phyloP scores from a whole-genome alignment of 2,797 vertebrate species.

The Sebastes elongatus region DNA sequence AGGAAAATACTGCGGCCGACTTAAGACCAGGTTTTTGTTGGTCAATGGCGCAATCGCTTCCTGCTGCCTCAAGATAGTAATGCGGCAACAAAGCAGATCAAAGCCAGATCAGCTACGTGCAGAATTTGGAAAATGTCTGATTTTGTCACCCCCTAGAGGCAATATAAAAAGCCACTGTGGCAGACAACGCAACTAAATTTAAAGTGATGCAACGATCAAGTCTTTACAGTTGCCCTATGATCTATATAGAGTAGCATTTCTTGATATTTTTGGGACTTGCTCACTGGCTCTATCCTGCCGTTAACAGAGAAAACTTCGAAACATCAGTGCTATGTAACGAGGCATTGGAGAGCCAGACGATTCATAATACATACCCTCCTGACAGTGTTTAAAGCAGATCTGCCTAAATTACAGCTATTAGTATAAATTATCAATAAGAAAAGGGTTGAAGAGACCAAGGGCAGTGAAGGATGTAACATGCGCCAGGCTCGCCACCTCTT shows the following conservation, averaged over 20 bases:
- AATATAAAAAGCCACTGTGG: background rate
- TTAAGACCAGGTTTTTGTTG: no score
- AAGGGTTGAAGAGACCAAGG: conserved; percentile 41
- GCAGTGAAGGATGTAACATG: conserved; percentile 30
- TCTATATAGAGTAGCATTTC: background rate
- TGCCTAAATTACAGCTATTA: conserved; percentile 45
- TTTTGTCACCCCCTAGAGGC: background rate
- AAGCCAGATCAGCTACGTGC: background rate
- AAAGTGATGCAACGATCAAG: background rate
- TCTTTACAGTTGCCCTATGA: background rate
- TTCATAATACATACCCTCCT: conserved; percentile 14
- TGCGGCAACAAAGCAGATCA: no score
- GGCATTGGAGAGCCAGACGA: background rate
- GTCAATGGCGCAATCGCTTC: no score
- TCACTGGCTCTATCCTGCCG: background rate
- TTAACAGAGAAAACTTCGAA: conserved; percentile 1
- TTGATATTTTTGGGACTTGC: background rate
- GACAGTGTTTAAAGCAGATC: conserved; percentile 30
- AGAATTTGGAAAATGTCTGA: background rate
- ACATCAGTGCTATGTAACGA: background rate
- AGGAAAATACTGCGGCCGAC: no score
- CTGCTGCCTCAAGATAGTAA: no score
- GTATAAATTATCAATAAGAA: conserved; percentile 59
- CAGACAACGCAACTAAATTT: background rate
- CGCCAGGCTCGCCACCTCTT: conserved; percentile 11